Base-by-base conservation (phyloP, 2,888 invertebrate genomes). In the Cryptocephalus primarius region DNA sequence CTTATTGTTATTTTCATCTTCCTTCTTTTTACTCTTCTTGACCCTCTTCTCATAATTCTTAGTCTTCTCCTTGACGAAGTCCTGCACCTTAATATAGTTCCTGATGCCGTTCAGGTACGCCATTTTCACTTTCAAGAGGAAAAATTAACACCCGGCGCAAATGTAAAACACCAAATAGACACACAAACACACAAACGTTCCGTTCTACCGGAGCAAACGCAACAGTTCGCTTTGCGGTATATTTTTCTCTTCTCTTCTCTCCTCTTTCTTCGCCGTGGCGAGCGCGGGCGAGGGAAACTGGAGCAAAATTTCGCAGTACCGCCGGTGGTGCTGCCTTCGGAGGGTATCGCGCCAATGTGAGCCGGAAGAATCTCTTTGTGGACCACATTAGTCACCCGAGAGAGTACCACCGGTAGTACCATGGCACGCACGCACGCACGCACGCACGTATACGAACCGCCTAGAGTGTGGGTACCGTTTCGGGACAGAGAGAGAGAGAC, bases 341-440 rank as follows among this genome's bases (percentile, higher is more conserved):
- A 57, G 59, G 59, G 60, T 60, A 55, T 56, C 56, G 55, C 52
- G 56, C 57, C 57, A 58, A 59, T 61, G 60, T 59, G 57, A 60
- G 55, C 52, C 60, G 59, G 60, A 61, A 59, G 61, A 60, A 59
- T 60, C 58, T 59, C 58, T 57, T 22, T 57, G 51, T 62, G 59
- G 61, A 60, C 58, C 63, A 61, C 61, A 61, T 62, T 59, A 60
- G 57, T 58, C 22, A 22, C 22, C 22, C 2, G 22, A 22, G 22
- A 22, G 22, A 22, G 22, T 22, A 22, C 22, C 22, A 6, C 22
- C 22, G 22, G 22, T 22, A 22, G 22, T 22, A 22, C 22, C 22
- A 6, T 4, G 22, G 22, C 6, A 22, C 22, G 22, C 22, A 22
- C n/a, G n/a, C n/a, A n/a, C n/a, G n/a, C 22, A 22, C 22, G 22